phyloP scores from a whole-genome alignment of 2,113 vertebrate genomes.

The human region DNA sequence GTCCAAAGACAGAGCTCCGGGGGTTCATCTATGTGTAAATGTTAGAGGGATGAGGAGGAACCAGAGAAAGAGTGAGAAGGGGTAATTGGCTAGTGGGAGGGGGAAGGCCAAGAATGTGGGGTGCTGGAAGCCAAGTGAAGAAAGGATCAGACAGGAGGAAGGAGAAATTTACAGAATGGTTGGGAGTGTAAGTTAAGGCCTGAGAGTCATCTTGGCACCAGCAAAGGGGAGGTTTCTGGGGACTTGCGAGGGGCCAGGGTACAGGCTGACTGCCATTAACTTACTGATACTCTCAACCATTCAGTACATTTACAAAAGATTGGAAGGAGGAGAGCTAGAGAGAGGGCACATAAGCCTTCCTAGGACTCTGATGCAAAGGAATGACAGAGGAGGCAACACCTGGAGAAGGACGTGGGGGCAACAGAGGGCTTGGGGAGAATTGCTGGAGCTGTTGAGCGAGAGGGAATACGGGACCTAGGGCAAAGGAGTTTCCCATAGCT shows the following conservation, averaged over 20 bases:
- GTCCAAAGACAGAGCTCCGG: neutral
- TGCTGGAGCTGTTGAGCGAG: neutral
- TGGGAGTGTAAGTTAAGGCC: neutral
- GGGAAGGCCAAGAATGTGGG: neutral
- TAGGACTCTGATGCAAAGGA: neutral
- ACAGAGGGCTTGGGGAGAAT: neutral
- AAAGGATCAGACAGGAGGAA: neutral
- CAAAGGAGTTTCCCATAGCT: no score
- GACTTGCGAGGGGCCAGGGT: neutral
- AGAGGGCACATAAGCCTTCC: neutral
- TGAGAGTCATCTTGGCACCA: neutral
- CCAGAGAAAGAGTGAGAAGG: neutral
- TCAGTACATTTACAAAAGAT: no score
- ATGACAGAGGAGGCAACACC: neutral
- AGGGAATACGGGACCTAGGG: neutral
- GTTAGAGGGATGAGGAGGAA: neutral
- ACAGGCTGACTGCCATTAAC: neutral
- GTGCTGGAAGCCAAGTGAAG: neutral
- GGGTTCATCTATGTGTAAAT: neutral
- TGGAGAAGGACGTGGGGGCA: no score
- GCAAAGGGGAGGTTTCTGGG: neutral
- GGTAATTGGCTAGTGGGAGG: neutral
- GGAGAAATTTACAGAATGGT: neutral
- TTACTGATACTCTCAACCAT: no score
- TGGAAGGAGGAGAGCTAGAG: neutral